These are phyloP conservation scores for Eueides isabella DNA, from an alignment of 1,140 invertebrate species.

Conservation along the genomic window DNA sequence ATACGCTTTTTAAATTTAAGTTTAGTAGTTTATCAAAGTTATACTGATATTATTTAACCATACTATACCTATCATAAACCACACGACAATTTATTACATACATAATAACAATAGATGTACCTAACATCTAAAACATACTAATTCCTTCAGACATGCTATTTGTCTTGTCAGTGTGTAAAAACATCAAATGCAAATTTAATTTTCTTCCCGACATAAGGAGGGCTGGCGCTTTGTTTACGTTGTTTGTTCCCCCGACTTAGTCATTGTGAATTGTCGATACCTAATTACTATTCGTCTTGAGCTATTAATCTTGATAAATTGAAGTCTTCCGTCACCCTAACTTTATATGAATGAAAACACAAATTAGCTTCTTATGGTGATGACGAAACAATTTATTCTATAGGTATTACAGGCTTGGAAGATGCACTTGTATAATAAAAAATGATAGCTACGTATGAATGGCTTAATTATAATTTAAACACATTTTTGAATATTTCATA, in stretches of 20 bases:
- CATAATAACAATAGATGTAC: background rate
- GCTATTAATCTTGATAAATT: slow-evolving; percentile 75
- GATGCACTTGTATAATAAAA: background rate
- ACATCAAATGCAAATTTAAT: slow-evolving; percentile 81
- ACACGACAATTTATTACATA: background rate
- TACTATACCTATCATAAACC: background rate
- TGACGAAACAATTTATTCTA: background rate
- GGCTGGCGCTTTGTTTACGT: slow-evolving; percentile 67
- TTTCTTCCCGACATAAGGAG: slow-evolving; percentile 64
- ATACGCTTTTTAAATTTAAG: no score
- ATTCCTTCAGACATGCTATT: background rate
- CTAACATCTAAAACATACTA: background rate
- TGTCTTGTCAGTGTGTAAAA: slow-evolving; percentile 10
- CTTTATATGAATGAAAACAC: slow-evolving; percentile 4
- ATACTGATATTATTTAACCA: background rate
- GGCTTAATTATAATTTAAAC: background rate
- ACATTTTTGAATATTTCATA: background rate
- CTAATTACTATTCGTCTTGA: slow-evolving; percentile 62
- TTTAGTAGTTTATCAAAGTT: no score
- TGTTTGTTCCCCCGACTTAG: slow-evolving; percentile 32
- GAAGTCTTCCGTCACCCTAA: slow-evolving; percentile 43
- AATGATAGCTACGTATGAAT: background rate
- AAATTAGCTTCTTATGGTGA: slow-evolving; percentile 2
- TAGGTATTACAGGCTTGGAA: background rate
- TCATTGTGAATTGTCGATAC: slow-evolving; percentile 48